phyloP scores from a whole-genome alignment of 1,140 invertebrate species.

The Drosophila kohkoa region DNA sequence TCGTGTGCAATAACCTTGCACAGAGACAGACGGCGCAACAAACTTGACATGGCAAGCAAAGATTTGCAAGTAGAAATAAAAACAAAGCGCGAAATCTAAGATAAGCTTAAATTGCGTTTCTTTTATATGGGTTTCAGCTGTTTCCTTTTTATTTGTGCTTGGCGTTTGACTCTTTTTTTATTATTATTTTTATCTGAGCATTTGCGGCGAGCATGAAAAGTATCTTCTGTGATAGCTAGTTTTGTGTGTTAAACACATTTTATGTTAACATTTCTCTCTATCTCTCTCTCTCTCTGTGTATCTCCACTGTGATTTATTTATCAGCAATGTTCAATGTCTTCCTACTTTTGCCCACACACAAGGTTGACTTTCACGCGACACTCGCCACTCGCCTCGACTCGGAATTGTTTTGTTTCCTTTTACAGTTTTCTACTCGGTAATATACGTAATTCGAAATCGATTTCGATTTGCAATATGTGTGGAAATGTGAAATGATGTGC shows the following conservation, averaged over 20 bases:
- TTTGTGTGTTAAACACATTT: constrained; percentile 45
- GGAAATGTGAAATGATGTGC: constrained; percentile 30
- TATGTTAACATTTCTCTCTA: constrained; percentile 65
- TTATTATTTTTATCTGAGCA: constrained; percentile 22
- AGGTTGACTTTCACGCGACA: constrained; percentile 68
- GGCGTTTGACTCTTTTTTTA: constrained; percentile 7
- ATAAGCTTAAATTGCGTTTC: constrained; percentile 61
- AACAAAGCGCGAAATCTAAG: constrained; percentile 57
- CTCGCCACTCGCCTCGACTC: constrained; percentile 5
- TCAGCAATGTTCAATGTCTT: constrained; percentile 30
- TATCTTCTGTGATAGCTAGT: constrained; percentile 55
- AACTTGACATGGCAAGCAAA: constrained; percentile 57
- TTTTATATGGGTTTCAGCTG: constrained; percentile 44
- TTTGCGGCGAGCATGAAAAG: constrained; percentile 59
- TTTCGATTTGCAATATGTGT: constrained; percentile 57
- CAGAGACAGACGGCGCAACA: constrained; percentile 35
- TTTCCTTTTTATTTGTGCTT: constrained; percentile 17
- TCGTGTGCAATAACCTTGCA: constrained; percentile 72
- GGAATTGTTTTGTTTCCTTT: constrained; percentile 58
- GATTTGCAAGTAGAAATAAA: constrained; percentile 32
- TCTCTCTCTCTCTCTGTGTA: not conserved
- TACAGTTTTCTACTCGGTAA: constrained; percentile 58
- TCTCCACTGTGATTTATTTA: constrained; percentile 56
- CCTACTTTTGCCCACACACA: constrained; percentile 61
- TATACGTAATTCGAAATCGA: constrained; percentile 70